Base-by-base conservation (phyloP, 2,113 vertebrate genomes). In the Forbesichthys papilliferus region DNA sequence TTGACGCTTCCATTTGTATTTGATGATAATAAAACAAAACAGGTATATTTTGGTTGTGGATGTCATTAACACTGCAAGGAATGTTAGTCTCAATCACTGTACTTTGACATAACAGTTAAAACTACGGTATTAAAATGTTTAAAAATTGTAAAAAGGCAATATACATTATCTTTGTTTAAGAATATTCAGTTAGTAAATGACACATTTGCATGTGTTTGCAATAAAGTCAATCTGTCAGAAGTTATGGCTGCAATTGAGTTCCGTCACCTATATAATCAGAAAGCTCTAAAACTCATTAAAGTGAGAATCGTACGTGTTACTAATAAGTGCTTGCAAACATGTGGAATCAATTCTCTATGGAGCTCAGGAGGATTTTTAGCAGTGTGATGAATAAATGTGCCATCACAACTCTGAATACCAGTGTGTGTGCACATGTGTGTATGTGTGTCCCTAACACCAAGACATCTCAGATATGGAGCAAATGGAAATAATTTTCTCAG, bases 401-500 rank as follows among this genome's bases (percentile, higher is more conserved):
- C 52, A 80, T 85, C 64, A 51, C 72, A 84, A 67, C 53, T 71
- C 51, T 55, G 57, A 59, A 3, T 6, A 47, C 34, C 13, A 9
- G 14, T 1, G 34, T 46, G 36, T 8, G 42, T 16, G 42, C 9
- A 36, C 2, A 42, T 9, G 34, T 47, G 60, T 16, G 36, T 47
- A 42, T 47, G 60, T 47, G 60, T 47, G 36, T 66, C 57, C 48
- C 72, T 52, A 57, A 65, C 61, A 59, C 64, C 33, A 3, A 67
- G 62, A 54, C 61, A 66, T 64, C 51, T 64, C 16, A 56, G 54
- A 71, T 54, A 56, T 61, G 60, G 54, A 66, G 20, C 75, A 74
- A 84, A 71, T 69, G 66, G 47, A 54, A 83, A 73, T 68, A 51
- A 76, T 77, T 82, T 77, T 53, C 58, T 80, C 62, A 63, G 64